Base-by-base conservation (phyloP, 1,140 invertebrate species). In the Hydropsyche tenuis region DNA sequence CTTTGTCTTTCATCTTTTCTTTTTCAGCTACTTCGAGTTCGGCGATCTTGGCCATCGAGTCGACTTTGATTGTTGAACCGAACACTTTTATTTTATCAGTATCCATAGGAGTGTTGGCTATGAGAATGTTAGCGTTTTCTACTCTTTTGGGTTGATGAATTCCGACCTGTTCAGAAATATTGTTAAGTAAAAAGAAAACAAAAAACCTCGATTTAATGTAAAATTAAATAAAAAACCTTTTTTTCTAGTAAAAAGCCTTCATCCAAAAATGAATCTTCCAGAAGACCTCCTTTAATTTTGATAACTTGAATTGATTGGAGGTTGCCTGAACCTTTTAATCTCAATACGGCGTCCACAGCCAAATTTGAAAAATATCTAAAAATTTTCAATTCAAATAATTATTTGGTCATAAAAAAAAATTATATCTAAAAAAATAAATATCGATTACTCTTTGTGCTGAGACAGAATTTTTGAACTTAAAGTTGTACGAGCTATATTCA, bases 81-180 rank as follows among this genome's bases (percentile, higher is more conserved):
- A 99, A 99, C n/a, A 99, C 94, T 89, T 99, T 99, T 76, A 99
- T 98, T 86, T 99, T 99, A 81, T 99, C 98, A 18, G 97, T 97
- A 83, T 99, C 98, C 98, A 99, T 99, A 0, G 98, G 96, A 42
- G 98, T 99, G 81, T 99, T 99, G n/a, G 98, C 98, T 81, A 99
- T 97, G 12, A 99, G 88, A 81, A 99, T 99, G 80, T 92, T 93
- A 11, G 96, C 96, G 81, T 93, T 98, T 85, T 98, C 95, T 79
- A 99, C 86, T 69, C 89, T 85, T 81, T 96, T 95, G 0, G 95
- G 95, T 81, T 96, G 95, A 83, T 94, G 91, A 37, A 92, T 87
- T 77, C 84, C 85, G 66, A 85, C 83, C 84, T 86, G 14, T 22
- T 30, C 3, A 75, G 63, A 69, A 66, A 70, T 56, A n/a, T 51